Evolutionary conservation across 2,797 vertebrate genomes (phyloP), one percentile per base, ranked within the genome.

Genomic region (Chromobotia macracanthus): DNA sequence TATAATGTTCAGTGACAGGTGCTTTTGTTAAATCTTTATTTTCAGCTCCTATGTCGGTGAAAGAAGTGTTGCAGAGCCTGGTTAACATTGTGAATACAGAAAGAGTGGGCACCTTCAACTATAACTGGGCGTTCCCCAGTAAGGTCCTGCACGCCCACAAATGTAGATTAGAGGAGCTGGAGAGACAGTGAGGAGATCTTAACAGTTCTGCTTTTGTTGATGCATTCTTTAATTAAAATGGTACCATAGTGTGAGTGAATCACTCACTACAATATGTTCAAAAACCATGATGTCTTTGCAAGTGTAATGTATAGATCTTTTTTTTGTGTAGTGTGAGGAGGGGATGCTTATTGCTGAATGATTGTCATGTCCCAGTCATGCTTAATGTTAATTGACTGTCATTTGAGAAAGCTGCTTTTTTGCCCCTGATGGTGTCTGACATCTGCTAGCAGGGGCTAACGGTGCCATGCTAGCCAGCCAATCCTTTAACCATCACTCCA

Each of bases 111-210:
- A 98, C 97, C 0, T 99, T 97, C 21, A 99, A 99, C 93, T 99
- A 99, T 87, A 99, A 95, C 86, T 99, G 97, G 98, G 94, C 97
- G 80, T 99, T 99, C 87, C 98, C 97, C 80, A 99, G 97, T 89
- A 99, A 99, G 91, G 96, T 96, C 81, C 88, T 98, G 79, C 91
- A 98, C 8, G 82, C 92, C 70, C 94, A 95, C 73, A 95, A 96
- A 78, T 89, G 86, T 76, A 97, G 94, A 87, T 83, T 97, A 87
- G 94, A 95, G 77, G 92, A 93, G 58, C 76, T 99, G 83, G 89
- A 96, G 56, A 94, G 90, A 84, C 95, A 97, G 97, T 99, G 92
- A 93, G 81, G 2, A 5, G 67, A 15, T 10, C 8, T 31, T 9
- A 15, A 38, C 23, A 18, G n/a, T 15, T 31, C 19, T 18, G 9